Evolutionary conservation across 2,888 invertebrate genomes (phyloP).

Genomic region (Ormyrus nitidulus): DNA sequence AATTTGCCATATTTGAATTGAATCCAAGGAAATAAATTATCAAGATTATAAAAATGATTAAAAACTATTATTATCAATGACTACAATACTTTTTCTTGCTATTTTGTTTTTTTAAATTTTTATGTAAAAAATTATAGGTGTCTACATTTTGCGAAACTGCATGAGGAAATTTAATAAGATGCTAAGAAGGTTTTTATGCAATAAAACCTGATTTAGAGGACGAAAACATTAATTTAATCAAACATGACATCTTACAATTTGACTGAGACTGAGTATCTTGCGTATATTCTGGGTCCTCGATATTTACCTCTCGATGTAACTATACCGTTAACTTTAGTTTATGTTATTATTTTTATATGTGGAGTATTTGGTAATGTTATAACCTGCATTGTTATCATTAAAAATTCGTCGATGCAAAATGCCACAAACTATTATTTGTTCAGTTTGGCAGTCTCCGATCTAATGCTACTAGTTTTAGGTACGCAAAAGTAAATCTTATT

Average conservation of each 20-base stretch:
- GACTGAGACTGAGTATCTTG: slow-evolving; percentile 72
- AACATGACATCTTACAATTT: slow-evolving; percentile 62
- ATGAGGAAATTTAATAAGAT: no score
- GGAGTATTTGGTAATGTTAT: slow-evolving; percentile 90
- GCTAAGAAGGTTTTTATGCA: no score
- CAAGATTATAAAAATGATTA: no score
- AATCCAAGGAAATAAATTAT: no score
- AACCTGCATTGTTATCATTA: slow-evolving; percentile 90
- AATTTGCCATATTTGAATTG: no score
- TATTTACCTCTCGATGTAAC: slow-evolving; percentile 71
- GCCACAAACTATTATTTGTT: slow-evolving; percentile 95
- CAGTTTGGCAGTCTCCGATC: slow-evolving; percentile 91
- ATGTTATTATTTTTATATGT: slow-evolving; percentile 87
- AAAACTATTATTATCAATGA: no score
- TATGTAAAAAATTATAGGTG: no score
- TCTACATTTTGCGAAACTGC: no score
- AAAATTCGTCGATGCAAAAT: slow-evolving; percentile 89
- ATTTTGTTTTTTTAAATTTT: no score
- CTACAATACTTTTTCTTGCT: no score
- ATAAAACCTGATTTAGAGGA: no score
- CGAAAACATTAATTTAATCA: not conserved
- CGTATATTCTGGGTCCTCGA: slow-evolving; percentile 73
- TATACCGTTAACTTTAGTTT: slow-evolving; percentile 81
- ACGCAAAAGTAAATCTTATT: slow-evolving; percentile 73
- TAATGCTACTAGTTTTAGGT: slow-evolving; percentile 89